Evolutionary conservation across 2,113 vertebrate genomes (phyloP), one percentile per base, ranked within the genome.

Genomic region (Microcebus ravelobensis): DNA sequence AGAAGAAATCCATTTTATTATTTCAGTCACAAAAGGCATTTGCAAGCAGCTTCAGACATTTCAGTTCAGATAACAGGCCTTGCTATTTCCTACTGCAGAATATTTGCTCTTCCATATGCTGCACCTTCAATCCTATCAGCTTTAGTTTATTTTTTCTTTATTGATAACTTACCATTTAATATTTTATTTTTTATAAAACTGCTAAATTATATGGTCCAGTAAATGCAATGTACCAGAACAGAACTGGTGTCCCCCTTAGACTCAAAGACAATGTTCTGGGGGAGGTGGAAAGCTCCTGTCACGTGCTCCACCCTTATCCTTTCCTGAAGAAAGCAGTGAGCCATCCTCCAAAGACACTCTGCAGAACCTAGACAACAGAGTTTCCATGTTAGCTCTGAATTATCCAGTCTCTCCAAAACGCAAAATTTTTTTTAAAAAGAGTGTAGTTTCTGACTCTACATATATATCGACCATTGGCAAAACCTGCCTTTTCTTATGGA

Each of bases 131-230:
- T 12, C 39, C 68, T 83, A 39, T 61, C 71, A 65, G 2, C 11
- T 73, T 94, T 83, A 79, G 27, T 74, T 92, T 10, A 74, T 88
- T 80, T 87, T 94, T 48, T 92, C 55, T 77, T 63, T 92, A 55
- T 39, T 68, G 79, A 83, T 65, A 87, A 3, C 2, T 81, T 65
- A 39, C 34, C 9, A 88, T 57, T 79, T 63, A 52, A 68, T 63
- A 7, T 61, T 67, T 87, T 52, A 73, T 83, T 90, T 52, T 83
- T 80, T 92, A n/a, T 83, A 31, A 82, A 94, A 86, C 89, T 77
- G 12, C 45, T 77, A 65, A 86, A 11, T 6, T 71, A 82, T 87
- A 79, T 73, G 36, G 29, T 63, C 39, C 57, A 85, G 23, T 50
- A 79, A 96, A 90, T 52, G 63, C 39, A 82, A n/a, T 50, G 13